Conservation (phyloP, 2,113 vertebrate species). For the Semnornis frantzii region DNA sequence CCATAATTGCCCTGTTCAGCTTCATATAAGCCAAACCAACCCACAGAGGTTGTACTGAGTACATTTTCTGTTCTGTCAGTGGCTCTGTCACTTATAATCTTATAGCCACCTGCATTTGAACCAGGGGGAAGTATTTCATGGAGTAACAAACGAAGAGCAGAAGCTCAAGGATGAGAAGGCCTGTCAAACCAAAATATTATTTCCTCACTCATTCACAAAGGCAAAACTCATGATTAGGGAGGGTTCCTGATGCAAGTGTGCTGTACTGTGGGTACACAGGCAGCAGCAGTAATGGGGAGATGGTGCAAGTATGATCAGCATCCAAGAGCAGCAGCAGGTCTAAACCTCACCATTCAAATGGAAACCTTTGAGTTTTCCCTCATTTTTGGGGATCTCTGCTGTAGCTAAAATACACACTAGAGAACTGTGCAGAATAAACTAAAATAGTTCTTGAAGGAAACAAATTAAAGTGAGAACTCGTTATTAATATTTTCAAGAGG, state of each 20-base stretch:
- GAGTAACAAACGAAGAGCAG: not conserved
- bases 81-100: not conserved
- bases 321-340: not conserved
- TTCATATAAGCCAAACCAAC: not conserved
- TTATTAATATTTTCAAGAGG: constrained; percentile 30
- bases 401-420: not conserved
- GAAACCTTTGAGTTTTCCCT: not conserved
- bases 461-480: not conserved
- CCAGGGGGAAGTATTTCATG: not conserved
- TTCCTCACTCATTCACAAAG: not conserved
- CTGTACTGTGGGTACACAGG: not conserved
- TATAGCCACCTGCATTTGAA: not conserved
- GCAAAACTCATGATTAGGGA: not conserved
- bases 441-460: constrained; percentile 1
- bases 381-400: not conserved
- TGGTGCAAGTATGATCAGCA: fast-evolving
- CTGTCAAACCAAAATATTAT: not conserved
- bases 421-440: not conserved
- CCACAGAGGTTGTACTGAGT: not conserved
- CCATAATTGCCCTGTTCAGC: not conserved
- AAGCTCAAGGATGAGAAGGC: not conserved
- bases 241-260: not conserved
- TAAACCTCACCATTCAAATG: not conserved
- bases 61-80: not conserved
- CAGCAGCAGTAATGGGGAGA: not conserved